Base-by-base conservation (phyloP, 2,888 invertebrate genomes). In the Dynastes maya region DNA sequence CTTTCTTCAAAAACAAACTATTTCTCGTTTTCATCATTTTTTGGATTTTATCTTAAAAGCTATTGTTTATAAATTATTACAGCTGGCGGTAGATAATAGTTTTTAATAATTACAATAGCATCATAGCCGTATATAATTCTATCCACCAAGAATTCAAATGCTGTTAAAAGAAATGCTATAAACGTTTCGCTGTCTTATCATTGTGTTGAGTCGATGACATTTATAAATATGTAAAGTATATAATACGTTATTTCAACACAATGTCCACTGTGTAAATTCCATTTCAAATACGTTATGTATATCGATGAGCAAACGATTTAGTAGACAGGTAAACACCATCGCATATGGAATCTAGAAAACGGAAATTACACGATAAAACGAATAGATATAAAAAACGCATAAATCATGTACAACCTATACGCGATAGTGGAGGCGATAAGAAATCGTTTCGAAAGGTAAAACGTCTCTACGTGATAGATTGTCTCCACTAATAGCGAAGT, bases 331-430 rank as follows among this genome's bases (percentile, higher is more conserved):
- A 72, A 72, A 61, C 72, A 72, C 16, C 72, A 61, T 58, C 72
- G 40, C 58, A 72, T 58, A 58, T 72, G 58, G 58, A 58, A 72
- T 72, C 72, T 72, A 58, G 72, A 72, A 72, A 76, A 67, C 76
- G 76, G 76, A 76, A 76, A 76, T 76, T 76, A 76, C 22, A 55
- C 76, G 76, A 76, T 76, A 76, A 76, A 76, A 76, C 76, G 76
- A 68, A 58, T 76, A 76, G 76, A 76, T 76, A 76, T 68, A 76
- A 76, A 76, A 76, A 65, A 76, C 53, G 67, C 67, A 68, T 76
- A 76, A 76, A 76, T 76, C 76, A 76, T 76, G 76, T 76, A 72
- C 40, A 58, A 40, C 37, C 72, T 27, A 72, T 72, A 72, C 58
- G 22, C 11, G 58, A 72, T 72, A 72, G 61, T n/a, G 22, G 22